Conservation (phyloP, 1,140 invertebrate species). For the Drosophila nigromelanica region DNA sequence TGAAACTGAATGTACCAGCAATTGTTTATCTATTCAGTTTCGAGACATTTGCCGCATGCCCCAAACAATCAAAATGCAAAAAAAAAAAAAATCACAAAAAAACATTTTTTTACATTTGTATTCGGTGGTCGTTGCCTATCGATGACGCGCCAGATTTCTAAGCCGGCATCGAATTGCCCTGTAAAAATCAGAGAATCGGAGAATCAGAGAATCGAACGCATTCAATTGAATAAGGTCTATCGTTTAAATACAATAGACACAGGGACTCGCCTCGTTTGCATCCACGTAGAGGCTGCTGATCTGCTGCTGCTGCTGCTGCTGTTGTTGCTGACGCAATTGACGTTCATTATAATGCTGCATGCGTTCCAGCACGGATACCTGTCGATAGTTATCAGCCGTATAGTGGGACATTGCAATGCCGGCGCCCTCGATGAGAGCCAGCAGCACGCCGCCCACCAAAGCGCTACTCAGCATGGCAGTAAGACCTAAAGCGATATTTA, state of each 20-base stretch:
- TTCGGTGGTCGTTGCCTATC: conserved; percentile 32
- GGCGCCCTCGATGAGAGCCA: conserved; percentile 62
- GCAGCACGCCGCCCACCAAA: conserved; percentile 53
- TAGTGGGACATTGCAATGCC: conserved; percentile 53
- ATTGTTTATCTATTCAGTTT: conserved; percentile 26
- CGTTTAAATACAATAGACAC: not conserved
- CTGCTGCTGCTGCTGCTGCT: conserved; percentile 20
- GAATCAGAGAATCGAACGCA: conserved; percentile 4
- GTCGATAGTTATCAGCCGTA: conserved; percentile 61
- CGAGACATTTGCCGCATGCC: conserved; percentile 20
- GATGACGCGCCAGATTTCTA: conserved; percentile 49
- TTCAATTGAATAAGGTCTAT: not conserved
- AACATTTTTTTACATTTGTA: conserved; percentile 57
- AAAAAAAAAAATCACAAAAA: conserved; percentile 30
- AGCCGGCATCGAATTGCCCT: conserved; percentile 53
- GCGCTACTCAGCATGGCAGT: conserved; percentile 63
- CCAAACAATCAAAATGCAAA: conserved; percentile 22
- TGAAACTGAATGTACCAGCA: conserved; percentile 39
- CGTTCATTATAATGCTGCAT: conserved; percentile 45
- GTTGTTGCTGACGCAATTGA: conserved; percentile 35
- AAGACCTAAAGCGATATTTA: conserved; percentile 31
- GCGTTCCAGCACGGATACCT: conserved; percentile 49
- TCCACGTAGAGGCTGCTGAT: conserved; percentile 20
- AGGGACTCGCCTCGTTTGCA: conserved; percentile 25
- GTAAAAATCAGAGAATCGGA: conserved; percentile 2